These are phyloP conservation scores for Dione vanillae DNA, from an alignment of 2,888 invertebrate genomes.

Conservation along the genomic window DNA sequence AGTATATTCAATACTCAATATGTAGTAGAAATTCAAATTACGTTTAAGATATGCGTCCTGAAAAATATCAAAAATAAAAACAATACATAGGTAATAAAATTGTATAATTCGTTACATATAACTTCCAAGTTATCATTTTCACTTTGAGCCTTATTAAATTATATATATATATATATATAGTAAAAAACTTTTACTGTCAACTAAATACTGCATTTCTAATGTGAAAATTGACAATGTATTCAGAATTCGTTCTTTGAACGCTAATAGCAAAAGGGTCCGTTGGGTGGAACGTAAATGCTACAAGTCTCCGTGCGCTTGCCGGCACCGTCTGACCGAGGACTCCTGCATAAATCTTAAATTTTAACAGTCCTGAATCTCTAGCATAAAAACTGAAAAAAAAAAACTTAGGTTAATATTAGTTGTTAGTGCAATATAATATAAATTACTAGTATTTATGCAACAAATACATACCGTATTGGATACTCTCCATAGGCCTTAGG, in stretches of 20 bases:
- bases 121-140: neutral
- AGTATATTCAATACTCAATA: neutral
- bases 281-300: constrained; percentile 98
- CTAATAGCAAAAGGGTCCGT: constrained; percentile 98
- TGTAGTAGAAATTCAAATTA: too few relatives aligned
- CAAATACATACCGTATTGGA: constrained; percentile 89
- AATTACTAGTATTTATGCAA: neutral
- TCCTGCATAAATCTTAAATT: constrained; percentile 95
- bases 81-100: constrained; percentile 19
- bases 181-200: constrained; percentile 52
- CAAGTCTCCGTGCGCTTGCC: constrained; percentile 89
- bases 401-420: neutral
- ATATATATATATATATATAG: neutral
- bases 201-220: constrained; percentile 87
- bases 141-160: constrained; percentile 3
- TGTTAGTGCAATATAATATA: neutral
- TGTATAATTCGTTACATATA: constrained; percentile 27
- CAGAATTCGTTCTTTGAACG: constrained; percentile 95
- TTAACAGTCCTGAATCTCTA: constrained; percentile 90
- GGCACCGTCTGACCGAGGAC: constrained; percentile 89
- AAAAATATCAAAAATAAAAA: constrained; percentile 3
- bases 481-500: constrained; percentile 97
- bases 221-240: constrained; percentile 98
- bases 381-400: constrained; percentile 88
- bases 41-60: too few relatives aligned